Evolutionary conservation across 2,888 invertebrate species (phyloP).

Genomic region (Zeuzera pyrina): DNA sequence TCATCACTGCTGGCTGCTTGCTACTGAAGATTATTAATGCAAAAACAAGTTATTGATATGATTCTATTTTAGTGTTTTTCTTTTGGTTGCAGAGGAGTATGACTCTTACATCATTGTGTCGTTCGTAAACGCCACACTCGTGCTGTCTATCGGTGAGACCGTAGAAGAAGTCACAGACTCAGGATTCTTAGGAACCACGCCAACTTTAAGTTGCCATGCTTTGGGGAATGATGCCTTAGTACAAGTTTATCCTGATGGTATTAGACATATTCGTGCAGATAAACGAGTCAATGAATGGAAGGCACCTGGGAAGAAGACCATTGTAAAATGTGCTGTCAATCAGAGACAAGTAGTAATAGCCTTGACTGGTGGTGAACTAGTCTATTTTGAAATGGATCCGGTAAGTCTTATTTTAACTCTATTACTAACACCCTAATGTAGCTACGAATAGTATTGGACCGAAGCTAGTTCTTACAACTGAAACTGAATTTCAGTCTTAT

Average conservation of each 20-base stretch:
- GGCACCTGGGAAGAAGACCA: slow-evolving; percentile 96
- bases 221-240: slow-evolving; percentile 98
- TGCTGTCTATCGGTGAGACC: slow-evolving; percentile 98
- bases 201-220: slow-evolving; percentile 97
- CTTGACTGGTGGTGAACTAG: slow-evolving; percentile 96
- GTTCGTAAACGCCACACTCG: slow-evolving; percentile 97
- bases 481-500: not conserved
- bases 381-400: slow-evolving; percentile 99
- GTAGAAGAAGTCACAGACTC: slow-evolving; percentile 99
- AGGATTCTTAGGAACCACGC: slow-evolving; percentile 98
- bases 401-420: no score
- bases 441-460: no score
- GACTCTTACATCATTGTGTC: slow-evolving; percentile 99
- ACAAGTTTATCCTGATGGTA: slow-evolving; percentile 99
- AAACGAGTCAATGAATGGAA: slow-evolving; percentile 99
- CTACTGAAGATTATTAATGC: slow-evolving; percentile 26
- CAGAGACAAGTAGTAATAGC: slow-evolving; percentile 99
- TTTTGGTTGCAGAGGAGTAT: slow-evolving; percentile 92
- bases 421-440: no score
- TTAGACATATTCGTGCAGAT: slow-evolving; percentile 97
- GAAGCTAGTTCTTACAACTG: no score
- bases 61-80: slow-evolving; percentile 45
- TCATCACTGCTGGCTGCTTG: slow-evolving; percentile 39
- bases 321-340: slow-evolving; percentile 98
- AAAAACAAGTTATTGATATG: slow-evolving; percentile 8